phyloP scores from a whole-genome alignment of 2,797 vertebrate species.

The Phoeniculus purpureus region DNA sequence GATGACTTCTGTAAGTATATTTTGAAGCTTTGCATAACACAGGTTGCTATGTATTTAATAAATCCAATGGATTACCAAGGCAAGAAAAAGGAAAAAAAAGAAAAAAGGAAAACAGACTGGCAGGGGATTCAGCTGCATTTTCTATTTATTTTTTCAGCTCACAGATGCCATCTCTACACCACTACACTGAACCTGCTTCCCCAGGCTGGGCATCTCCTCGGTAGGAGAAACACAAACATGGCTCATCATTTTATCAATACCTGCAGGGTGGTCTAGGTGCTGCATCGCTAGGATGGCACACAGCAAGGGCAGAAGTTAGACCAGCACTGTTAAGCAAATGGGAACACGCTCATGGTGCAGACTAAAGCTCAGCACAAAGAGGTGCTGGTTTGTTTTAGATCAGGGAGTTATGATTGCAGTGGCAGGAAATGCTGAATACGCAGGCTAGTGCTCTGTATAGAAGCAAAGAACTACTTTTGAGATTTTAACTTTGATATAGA shows the following conservation, averaged over 20 bases:
- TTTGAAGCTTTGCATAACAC: conserved; percentile 44
- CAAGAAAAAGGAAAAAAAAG: not conserved
- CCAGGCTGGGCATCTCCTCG: not conserved
- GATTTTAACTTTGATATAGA: not conserved
- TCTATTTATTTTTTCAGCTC: conserved; percentile 18
- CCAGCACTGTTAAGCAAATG: not conserved
- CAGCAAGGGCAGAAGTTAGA: not conserved
- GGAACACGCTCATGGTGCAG: not conserved
- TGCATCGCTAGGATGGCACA: not conserved
- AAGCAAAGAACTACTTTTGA: not conserved
- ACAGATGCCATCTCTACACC: not conserved
- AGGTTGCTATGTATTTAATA: conserved; percentile 45
- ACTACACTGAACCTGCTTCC: not conserved
- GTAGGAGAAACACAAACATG: not conserved
- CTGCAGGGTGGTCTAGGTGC: rapidly evolving
- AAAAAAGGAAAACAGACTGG: not conserved
- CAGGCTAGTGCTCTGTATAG: not conserved
- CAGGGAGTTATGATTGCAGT: not conserved
- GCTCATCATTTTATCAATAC: not conserved
- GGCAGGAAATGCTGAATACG: not conserved
- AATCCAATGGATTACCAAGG: conserved; percentile 33
- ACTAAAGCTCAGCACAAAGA: not conserved
- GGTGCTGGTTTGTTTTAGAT: not conserved
- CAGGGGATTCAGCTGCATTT: not conserved
- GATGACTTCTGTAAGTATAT: conserved; percentile 49